Percentiles rank a stretch among this genome's conserved stretches.
These are phyloP conservation scores for Aplodontia rufa DNA, from an alignment of 2,113 vertebrate genomes.

Conservation along the genomic window DNA sequence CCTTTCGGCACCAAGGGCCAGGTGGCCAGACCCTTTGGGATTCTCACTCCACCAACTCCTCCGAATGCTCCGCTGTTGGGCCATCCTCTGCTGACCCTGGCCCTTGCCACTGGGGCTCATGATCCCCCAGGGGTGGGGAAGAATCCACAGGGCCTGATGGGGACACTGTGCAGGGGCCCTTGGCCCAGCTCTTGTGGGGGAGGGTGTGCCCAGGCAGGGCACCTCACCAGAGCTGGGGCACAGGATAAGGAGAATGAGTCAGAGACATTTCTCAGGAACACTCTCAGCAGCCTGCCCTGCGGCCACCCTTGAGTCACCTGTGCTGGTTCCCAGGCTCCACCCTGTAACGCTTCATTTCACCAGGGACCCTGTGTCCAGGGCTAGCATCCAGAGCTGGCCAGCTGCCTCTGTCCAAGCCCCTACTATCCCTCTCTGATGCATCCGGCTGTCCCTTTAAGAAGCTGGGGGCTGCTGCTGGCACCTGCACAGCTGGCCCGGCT, in stretches of 20 bases:
- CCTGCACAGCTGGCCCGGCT: not conserved
- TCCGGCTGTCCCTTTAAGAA: slow-evolving; percentile 56
- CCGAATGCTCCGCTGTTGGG: not conserved
- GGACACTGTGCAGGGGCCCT: not conserved
- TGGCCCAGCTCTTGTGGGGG: no score
- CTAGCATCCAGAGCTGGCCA: not conserved
- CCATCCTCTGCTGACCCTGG: not conserved
- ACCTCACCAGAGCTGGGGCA: not conserved
- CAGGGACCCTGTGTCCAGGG: accelerated
- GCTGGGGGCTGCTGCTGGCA: not conserved
- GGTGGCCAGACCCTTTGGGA: not conserved
- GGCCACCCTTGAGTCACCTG: not conserved
- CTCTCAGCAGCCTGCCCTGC: accelerated
- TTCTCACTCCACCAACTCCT: accelerated
- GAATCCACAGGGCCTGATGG: no score
- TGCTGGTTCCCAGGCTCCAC: not conserved
- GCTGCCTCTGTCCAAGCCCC: not conserved
- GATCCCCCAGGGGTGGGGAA: no score
- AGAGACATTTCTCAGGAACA: accelerated
- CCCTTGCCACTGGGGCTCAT: accelerated
- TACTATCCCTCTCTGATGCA: accelerated
- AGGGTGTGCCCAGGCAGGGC: not conserved
- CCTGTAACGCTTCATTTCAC: not conserved
- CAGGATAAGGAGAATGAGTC: accelerated
- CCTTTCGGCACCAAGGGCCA: not conserved